Percentiles rank a stretch among this genome's conserved stretches.
Evolutionary conservation across 1,140 invertebrate genomes (phyloP).

Genomic region (Cydia amplana): DNA sequence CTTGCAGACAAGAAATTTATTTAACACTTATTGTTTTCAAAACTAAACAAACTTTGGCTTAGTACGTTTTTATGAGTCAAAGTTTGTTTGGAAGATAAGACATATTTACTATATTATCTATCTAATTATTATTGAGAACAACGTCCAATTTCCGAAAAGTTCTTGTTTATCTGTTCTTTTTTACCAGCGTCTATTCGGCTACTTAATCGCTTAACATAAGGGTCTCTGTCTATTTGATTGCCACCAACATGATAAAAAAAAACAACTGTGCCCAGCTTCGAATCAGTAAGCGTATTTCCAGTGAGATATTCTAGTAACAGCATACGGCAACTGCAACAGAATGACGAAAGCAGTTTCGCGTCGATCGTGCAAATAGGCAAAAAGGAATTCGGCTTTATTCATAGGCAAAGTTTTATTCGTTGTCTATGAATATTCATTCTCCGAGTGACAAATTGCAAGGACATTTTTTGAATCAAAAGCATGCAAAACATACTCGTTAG

Average conservation of each 20-base stretch:
- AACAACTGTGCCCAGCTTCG: background rate
- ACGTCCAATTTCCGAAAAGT: too few relatives aligned
- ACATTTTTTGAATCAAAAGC: conserved; percentile 19
- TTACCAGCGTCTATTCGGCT: too few relatives aligned
- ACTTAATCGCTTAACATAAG: too few relatives aligned
- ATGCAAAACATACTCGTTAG: conserved; percentile 8
- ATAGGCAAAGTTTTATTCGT: conserved; percentile 27
- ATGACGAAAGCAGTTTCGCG: conserved; percentile 44
- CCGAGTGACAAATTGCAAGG: conserved; percentile 10
- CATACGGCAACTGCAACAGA: conserved; percentile 27
- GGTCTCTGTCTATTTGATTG: too few relatives aligned
- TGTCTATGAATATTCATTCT: conserved; percentile 27
- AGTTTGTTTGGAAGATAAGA: too few relatives aligned
- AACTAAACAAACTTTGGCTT: too few relatives aligned
- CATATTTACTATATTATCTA: too few relatives aligned
- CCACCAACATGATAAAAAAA: background rate
- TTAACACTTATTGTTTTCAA: too few relatives aligned
- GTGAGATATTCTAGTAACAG: conserved; percentile 24
- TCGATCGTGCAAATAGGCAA: conserved; percentile 43
- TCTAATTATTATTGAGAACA: too few relatives aligned
- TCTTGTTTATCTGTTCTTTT: too few relatives aligned
- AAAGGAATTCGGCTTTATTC: conserved; percentile 29
- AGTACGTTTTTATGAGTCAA: too few relatives aligned
- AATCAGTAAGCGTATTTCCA: background rate
- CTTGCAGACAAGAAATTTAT: background rate